Evolutionary conservation across 2,113 vertebrate species (phyloP).

Genomic region (Cercocebus atys): DNA sequence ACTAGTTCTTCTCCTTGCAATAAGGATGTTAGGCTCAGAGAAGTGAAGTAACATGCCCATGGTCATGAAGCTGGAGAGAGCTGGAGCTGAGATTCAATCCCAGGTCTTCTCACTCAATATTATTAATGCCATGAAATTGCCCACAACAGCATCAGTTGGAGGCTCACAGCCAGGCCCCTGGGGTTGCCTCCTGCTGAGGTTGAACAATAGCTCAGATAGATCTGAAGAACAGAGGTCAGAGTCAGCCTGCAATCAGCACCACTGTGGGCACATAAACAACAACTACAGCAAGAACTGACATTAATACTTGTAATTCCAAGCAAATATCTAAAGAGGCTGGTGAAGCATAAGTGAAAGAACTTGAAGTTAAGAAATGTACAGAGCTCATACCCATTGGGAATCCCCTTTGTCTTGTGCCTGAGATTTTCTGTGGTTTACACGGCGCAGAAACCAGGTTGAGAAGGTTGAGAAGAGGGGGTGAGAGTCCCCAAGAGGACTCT

Average conservation of each 20-base stretch:
- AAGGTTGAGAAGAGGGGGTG: neutral
- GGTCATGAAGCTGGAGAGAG: neutral
- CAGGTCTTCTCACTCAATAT: neutral
- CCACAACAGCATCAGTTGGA: fast-evolving
- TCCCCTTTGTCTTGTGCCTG: neutral
- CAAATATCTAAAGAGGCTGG: neutral
- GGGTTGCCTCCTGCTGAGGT: neutral
- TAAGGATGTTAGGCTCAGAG: neutral
- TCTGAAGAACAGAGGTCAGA: neutral
- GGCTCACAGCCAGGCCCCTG: neutral
- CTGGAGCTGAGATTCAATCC: neutral
- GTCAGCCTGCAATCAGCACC: neutral
- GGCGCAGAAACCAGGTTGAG: neutral
- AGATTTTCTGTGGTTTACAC: neutral
- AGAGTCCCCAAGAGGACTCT: neutral
- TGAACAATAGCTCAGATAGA: neutral
- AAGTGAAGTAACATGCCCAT: neutral
- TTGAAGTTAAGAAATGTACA: neutral
- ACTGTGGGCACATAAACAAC: neutral
- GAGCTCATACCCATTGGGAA: fast-evolving
- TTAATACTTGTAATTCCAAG: neutral
- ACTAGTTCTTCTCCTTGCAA: neutral
- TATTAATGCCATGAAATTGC: neutral
- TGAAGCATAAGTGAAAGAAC: neutral
- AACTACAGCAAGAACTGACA: neutral